Evolutionary conservation across 2,797 vertebrate genomes (phyloP).

Genomic region (Ambastaia sidthimunki): DNA sequence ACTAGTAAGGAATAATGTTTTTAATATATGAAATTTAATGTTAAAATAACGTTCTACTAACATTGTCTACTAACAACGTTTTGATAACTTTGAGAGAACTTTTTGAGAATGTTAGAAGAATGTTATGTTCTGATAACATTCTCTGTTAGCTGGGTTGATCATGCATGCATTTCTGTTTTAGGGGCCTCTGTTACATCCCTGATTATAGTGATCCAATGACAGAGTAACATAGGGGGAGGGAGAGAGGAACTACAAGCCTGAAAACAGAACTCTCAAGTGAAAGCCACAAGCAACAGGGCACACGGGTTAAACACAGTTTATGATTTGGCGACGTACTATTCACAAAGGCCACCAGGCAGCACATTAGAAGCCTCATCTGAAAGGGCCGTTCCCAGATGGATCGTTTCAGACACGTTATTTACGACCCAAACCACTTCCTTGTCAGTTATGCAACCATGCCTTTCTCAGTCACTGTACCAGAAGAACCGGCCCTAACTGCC

Average conservation of each 20-base stretch:
- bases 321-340: slow-evolving; percentile 72
- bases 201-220: too few relatives aligned
- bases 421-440: slow-evolving; percentile 68
- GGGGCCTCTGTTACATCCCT: too few relatives aligned
- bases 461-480: slow-evolving; percentile 25
- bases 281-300: slow-evolving; percentile 74
- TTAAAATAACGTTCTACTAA: too few relatives aligned
- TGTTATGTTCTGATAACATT: too few relatives aligned
- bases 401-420: slow-evolving; percentile 73
- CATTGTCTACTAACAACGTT: too few relatives aligned
- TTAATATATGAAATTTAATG: too few relatives aligned
- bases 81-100: too few relatives aligned
- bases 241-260: slow-evolving; percentile 10
- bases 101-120: too few relatives aligned
- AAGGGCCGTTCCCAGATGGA: slow-evolving; percentile 77
- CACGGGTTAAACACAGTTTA: slow-evolving; percentile 80
- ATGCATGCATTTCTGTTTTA: too few relatives aligned
- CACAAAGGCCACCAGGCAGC: slow-evolving; percentile 78
- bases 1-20: too few relatives aligned
- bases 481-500: neutral
- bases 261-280: slow-evolving; percentile 62
- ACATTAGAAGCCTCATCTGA: slow-evolving; percentile 70
- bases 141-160: too few relatives aligned
- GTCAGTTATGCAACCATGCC: slow-evolving; percentile 68
- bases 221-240: too few relatives aligned